Evolutionary conservation across 2,888 invertebrate genomes (phyloP), one percentile per base, ranked within the genome.

Genomic region (Agrotis exclamationis): DNA sequence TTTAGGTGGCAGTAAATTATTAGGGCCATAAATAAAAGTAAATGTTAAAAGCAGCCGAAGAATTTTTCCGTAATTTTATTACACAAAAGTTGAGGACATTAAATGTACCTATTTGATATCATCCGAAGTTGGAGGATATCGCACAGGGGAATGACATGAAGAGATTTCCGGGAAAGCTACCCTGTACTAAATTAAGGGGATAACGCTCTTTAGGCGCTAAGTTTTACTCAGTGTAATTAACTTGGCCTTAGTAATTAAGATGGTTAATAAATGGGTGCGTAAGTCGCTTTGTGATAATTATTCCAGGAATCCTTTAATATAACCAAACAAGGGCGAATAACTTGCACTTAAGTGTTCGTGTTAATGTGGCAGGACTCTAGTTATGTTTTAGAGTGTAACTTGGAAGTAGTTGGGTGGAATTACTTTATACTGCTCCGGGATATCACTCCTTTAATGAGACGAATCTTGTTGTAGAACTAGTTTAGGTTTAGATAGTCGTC

Each of bases 241-340:
- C 94, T 95, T 92, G 91, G 94, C 91, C 94, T 93, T 92, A 92
- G 95, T 94, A 94, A 95, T 95, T 95, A 95, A 95, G 94, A 94
- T 94, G 94, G 93, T 94, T 95, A 94, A 95, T 96, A 95, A 95
- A 95, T 94, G 94, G 93, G 92, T 93, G 92, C 92, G 94, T 94
- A 91, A 95, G 93, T 93, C 92, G 93, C 94, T 94, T 92, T 92
- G 93, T 93, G 93, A 95, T 94, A 93, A 93, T 93, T 92, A 95
- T 93, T 93, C 92, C 88, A 90, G 91, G 94, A 95, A 95, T 95
- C 93, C 94, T 93, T 94, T 95, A 95, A 94, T 94, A 93, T 92
- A 92, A 92, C 92, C 92, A 91, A 95, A 94, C 92, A 94, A 91
- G 90, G 89, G 87, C 80, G 86, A 91, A 92, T 92, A 91, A 90